Base-by-base conservation (phyloP, 2,113 vertebrate species). In the Entomyzon cyanotis region DNA sequence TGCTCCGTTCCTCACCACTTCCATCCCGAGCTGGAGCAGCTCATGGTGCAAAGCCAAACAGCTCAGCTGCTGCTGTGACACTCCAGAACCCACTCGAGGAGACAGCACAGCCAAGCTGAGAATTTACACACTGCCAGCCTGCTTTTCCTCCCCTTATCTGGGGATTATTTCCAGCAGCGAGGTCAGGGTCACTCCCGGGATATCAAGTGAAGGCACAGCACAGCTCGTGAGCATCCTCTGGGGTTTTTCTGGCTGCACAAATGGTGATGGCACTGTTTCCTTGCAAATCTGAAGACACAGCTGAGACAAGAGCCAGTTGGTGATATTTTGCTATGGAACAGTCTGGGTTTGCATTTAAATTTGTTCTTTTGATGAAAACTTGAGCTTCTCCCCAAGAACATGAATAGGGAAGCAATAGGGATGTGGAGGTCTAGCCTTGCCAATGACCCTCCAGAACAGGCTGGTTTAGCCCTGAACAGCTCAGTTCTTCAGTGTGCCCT, bases 381-480 rank as follows among this genome's bases (percentile, higher is more conserved):
- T 1, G 7, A 80, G 27, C 21, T 76, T 52, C 7, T 46, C 12
- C 47, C 23, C 21, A 37, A 6, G 7, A 9, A 71, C 63, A 47
- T 9, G 11, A 33, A 18, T 2, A 59, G 28, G 22, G 25, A 86
- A 65, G 41, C 37, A 39, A 39, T 10, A 42, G 39, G 27, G 21
- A 44, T 22, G 2, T 1, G 6, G 41, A 73, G 33, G 17, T 44
- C 44, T 7, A 25, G 44, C 27, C 33, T 59, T 35, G 23, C 11
- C 22, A 3, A 1, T 4, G 8, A 22, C 20, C 7, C 10, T 24
- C 20, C 15, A 67, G 42, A 89, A 42, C 0, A 2, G 20, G 9
- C 9, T 58, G 9, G 41, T 59, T 82, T 15, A 80, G 31, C 73
- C 74, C 37, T 53, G 41, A 47, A 19, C 12, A 19, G 44, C 39